These are phyloP conservation scores for Eulemur macaco DNA, from an alignment of 2,113 vertebrate species.

Conservation along the genomic window DNA sequence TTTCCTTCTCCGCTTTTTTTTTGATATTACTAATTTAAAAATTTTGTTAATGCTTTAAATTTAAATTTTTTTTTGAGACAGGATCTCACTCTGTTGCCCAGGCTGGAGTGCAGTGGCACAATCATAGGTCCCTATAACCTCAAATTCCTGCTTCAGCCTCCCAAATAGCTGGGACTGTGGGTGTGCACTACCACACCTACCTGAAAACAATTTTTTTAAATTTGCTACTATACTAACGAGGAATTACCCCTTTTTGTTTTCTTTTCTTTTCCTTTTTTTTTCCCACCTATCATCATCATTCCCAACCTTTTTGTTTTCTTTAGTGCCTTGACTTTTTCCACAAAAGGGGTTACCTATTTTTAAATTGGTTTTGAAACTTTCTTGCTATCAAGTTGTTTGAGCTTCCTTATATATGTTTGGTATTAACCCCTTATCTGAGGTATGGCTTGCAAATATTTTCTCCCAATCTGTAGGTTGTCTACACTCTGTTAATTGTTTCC, in stretches of 20 bases:
- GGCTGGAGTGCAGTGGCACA: not conserved
- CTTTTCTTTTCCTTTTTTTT: no score
- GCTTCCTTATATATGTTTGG: not conserved
- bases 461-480: not conserved
- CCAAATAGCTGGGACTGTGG: not conserved
- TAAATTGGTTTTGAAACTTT: not conserved
- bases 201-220: not conserved
- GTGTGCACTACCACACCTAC: not conserved
- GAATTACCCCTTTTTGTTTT: not conserved
- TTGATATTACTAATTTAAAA: not conserved
- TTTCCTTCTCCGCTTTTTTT: not conserved
- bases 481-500: not conserved
- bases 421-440: not conserved
- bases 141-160: not conserved
- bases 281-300: no score
- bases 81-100: not conserved
- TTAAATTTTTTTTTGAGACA: not conserved
- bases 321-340: no score
- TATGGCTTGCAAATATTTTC: not conserved
- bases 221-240: not conserved
- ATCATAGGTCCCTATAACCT: not conserved
- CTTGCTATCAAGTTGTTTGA: not conserved
- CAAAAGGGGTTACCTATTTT: no score
- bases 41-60: no score
- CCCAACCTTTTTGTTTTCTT: not conserved